phyloP scores from a whole-genome alignment of 2,113 vertebrate genomes.

The Callospermophilus lateralis region DNA sequence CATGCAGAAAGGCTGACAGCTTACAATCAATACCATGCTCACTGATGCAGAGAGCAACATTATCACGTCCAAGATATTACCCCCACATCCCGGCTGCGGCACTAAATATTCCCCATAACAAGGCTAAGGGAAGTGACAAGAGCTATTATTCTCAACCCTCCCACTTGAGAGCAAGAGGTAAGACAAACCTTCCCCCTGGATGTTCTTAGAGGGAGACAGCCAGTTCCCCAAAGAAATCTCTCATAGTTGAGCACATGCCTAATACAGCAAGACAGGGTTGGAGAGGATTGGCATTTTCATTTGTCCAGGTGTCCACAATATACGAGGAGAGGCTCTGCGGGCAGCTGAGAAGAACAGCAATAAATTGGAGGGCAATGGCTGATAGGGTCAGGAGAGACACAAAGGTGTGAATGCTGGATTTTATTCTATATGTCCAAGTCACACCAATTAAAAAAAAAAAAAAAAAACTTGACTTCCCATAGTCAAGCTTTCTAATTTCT shows the following conservation, averaged over 20 bases:
- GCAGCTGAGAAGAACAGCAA: neutral
- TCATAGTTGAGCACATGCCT: neutral
- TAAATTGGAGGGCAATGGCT: neutral
- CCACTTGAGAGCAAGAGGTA: slow-evolving; percentile 39
- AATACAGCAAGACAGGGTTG: neutral
- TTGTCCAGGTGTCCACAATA: neutral
- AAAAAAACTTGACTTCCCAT: neutral
- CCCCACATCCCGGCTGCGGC: neutral
- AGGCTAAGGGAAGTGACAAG: slow-evolving; percentile 75
- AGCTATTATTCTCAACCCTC: slow-evolving; percentile 71
- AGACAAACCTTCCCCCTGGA: neutral
- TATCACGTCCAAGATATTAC: slow-evolving; percentile 57
- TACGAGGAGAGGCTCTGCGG: neutral
- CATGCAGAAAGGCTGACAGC: slow-evolving; percentile 73
- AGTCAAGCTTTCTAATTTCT: slow-evolving; percentile 52
- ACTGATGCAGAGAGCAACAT: slow-evolving; percentile 66
- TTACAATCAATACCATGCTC: slow-evolving; percentile 74
- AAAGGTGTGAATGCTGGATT: neutral
- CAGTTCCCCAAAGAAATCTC: slow-evolving; percentile 12
- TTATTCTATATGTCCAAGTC: neutral
- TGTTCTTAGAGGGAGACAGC: neutral
- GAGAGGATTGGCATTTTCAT: neutral
- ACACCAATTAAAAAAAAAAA: neutral
- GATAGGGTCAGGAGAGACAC: fast-evolving
- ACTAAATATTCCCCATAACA: slow-evolving; percentile 79